Conservation (phyloP, 1,140 invertebrate species). For the Ceratina calcarata region DNA sequence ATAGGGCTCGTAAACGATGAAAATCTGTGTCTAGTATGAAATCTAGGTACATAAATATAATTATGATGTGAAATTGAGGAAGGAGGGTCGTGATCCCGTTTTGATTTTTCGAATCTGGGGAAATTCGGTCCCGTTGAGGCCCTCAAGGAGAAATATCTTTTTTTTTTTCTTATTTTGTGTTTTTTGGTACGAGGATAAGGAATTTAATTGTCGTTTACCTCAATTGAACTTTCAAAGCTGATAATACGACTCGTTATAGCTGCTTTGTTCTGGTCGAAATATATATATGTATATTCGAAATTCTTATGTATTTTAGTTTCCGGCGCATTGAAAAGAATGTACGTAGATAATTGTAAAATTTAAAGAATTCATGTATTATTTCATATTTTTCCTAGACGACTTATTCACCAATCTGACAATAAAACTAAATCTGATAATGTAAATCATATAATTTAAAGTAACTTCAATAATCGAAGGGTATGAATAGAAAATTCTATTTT, state of each 20-base stretch:
- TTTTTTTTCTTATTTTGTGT: too few species aligned
- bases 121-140: conserved; percentile 35
- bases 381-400: too few species aligned
- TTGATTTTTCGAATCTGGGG: conserved; percentile 5
- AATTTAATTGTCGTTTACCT: neutral
- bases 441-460: neutral
- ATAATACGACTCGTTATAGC: conserved; percentile 4
- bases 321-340: neutral
- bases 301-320: neutral
- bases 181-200: conserved; percentile 2
- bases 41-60: too few species aligned
- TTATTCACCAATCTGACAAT: too few species aligned
- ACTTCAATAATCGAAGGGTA: neutral
- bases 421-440: too few species aligned
- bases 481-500: neutral
- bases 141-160: neutral
- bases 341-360: neutral
- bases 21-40: neutral
- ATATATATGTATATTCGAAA: neutral
- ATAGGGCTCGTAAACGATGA: neutral
- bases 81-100: neutral
- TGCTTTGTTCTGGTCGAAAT: neutral
- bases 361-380: too few species aligned
- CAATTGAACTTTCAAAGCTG: neutral
- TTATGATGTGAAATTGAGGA: neutral